Evolutionary conservation across 2,888 invertebrate species (phyloP).

Genomic region (Drosophila ezoana): DNA sequence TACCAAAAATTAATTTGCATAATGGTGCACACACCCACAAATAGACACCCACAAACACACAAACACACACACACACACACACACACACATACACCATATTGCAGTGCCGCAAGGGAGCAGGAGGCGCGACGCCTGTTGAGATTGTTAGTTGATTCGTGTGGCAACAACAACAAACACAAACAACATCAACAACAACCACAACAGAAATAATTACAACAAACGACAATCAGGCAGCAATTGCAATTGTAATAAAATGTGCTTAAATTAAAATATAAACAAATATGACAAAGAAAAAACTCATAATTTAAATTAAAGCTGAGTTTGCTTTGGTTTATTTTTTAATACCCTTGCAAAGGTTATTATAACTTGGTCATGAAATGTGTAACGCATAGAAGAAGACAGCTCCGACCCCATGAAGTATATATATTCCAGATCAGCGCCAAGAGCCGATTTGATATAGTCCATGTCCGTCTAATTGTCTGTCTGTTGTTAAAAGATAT

Average conservation of each 20-base stretch:
- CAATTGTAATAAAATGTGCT: slow-evolving; percentile 36
- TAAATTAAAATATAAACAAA: slow-evolving; percentile 3
- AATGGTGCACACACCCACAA: slow-evolving; percentile 45
- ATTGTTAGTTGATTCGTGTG: neutral
- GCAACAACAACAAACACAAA: slow-evolving; percentile 15
- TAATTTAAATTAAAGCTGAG: neutral
- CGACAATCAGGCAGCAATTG: slow-evolving; percentile 13
- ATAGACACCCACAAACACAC: slow-evolving; percentile 1
- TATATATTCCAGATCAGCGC: too few relatives aligned
- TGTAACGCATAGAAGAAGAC: too few relatives aligned
- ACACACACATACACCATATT: slow-evolving; percentile 6
- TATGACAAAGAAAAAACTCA: neutral
- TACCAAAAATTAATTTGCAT: slow-evolving; percentile 77
- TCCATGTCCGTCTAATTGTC: too few relatives aligned
- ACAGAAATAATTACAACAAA: neutral
- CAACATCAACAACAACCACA: slow-evolving; percentile 28
- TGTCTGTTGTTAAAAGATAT: too few relatives aligned
- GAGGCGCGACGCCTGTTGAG: too few relatives aligned
- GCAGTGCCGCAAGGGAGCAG: too few relatives aligned
- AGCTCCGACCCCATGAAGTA: too few relatives aligned
- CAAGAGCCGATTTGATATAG: too few relatives aligned
- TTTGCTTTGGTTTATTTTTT: too few relatives aligned
- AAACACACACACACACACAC: slow-evolving; percentile 16
- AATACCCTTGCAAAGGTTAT: too few relatives aligned
- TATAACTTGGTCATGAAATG: too few relatives aligned